Evolutionary conservation across 1,140 invertebrate genomes (phyloP).

Genomic region (Teleopsis dalmanni): DNA sequence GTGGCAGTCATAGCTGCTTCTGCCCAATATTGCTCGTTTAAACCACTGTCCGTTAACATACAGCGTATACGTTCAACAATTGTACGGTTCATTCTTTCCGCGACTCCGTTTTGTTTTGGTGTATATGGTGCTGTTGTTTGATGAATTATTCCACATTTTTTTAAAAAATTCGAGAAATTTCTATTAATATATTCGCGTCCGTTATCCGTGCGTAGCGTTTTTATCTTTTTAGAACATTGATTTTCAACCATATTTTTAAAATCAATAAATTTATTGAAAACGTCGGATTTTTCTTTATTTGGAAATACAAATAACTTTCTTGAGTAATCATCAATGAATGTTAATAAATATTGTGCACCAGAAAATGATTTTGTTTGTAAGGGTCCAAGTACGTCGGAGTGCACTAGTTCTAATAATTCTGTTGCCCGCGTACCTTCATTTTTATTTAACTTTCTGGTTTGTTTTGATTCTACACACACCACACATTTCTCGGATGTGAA

Average conservation of each 20-base stretch:
- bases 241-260: conserved; percentile 20
- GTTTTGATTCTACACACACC: conserved; percentile 26
- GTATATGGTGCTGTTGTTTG: conserved; percentile 1
- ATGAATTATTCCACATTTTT: background rate
- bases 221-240: conserved; percentile 19
- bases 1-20: conserved; percentile 3
- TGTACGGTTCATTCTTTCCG: conserved; percentile 4
- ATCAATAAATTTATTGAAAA: conserved; percentile 23
- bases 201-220: conserved; percentile 1
- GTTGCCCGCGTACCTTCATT: conserved; percentile 3
- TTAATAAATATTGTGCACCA: conserved; percentile 14
- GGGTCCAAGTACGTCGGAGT: conserved; percentile 45
- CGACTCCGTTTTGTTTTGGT: conserved; percentile 3
- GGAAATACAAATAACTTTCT: conserved; percentile 37
- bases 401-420: conserved; percentile 13
- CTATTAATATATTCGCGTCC: background rate
- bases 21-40: background rate
- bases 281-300: conserved; percentile 2
- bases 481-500: conserved; percentile 18
- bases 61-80: conserved; percentile 7
- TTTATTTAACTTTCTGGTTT: conserved; percentile 6
- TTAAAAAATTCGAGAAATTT: background rate
- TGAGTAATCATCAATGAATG: conserved; percentile 45
- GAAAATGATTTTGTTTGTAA: conserved; percentile 38
- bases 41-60: conserved; percentile 4